A percentile compares a stretch with the other conserved stretches of the same genome.
Conservation (phyloP, 2,797 vertebrate genomes). For the Chelidonichthys spinosus region DNA sequence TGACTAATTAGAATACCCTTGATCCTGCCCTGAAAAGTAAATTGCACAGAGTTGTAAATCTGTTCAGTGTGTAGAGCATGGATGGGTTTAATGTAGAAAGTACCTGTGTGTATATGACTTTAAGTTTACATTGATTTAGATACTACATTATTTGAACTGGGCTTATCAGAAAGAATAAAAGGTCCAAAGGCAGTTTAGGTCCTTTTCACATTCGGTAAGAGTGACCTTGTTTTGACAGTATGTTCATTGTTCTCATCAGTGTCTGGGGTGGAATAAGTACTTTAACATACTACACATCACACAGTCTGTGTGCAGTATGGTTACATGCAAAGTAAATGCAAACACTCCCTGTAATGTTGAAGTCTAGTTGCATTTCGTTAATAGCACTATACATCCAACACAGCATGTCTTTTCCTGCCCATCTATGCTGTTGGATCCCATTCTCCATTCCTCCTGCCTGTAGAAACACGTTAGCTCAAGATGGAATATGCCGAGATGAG, state of each 20-base stretch:
- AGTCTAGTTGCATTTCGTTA: conserved; percentile 13
- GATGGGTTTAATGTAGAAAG: too few relatives aligned
- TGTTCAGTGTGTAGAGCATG: neutral
- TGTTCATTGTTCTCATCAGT: conserved; percentile 11
- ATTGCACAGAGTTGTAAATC: conserved; percentile 32
- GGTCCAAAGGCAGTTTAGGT: neutral
- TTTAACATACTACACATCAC: neutral
- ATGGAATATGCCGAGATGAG: conserved; percentile 14
- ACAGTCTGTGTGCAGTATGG: neutral
- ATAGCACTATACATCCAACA: conserved; percentile 33
- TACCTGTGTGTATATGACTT: too few relatives aligned
- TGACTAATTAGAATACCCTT: conserved; percentile 68
- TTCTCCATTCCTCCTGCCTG: conserved; percentile 48
- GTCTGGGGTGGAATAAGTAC: neutral
- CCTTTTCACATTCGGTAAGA: neutral
- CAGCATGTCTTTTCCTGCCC: conserved; percentile 10
- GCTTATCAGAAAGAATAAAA: conserved; percentile 5
- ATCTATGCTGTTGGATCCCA: conserved; percentile 28
- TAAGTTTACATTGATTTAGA: conserved; percentile 4
- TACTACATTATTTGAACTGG: neutral
- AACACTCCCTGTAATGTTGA: conserved; percentile 26
- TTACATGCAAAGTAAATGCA: conserved; percentile 18
- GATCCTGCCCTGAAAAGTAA: conserved; percentile 33
- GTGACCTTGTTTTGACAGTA: neutral
- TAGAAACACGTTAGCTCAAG: conserved; percentile 44